Evolutionary conservation across 2,113 vertebrate species (phyloP).

Genomic region (Sarotherodon lohbergeri): DNA sequence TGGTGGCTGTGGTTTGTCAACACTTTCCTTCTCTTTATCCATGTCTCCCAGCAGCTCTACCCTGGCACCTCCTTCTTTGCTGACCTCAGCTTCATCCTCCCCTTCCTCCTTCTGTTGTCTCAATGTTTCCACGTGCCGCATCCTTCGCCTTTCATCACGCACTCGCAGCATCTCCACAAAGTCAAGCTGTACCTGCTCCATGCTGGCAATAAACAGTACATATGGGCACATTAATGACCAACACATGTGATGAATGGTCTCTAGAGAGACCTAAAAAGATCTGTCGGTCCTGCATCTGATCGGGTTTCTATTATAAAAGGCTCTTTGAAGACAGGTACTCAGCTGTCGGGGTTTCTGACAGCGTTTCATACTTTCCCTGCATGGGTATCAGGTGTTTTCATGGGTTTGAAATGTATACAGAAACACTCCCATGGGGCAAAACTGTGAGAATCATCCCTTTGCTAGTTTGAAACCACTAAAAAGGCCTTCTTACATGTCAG

Average conservation of each 20-base stretch:
- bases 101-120: conserved; percentile 53
- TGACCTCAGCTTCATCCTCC: not conserved
- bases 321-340: conserved; percentile 35
- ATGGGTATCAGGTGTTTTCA: not conserved
- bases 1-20: not conserved
- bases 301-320: conserved; percentile 34
- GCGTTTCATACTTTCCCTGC: not conserved
- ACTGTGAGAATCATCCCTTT: not conserved
- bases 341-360: conserved; percentile 3
- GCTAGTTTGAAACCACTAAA: not conserved
- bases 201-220: conserved; percentile 4
- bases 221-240: not conserved
- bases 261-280: not conserved
- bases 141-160: conserved; percentile 65
- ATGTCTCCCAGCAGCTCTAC: conserved; percentile 50
- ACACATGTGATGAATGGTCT: not conserved
- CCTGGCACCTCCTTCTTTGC: not conserved
- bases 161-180: conserved; percentile 66
- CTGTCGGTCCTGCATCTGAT: not conserved
- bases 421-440: conserved; percentile 16
- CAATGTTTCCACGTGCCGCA: conserved; percentile 62
- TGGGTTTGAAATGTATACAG: not conserved
- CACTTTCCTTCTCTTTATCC: not conserved
- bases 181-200: conserved; percentile 61
- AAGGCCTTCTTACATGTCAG: not conserved